Evolutionary conservation across 2,797 vertebrate species (phyloP).

Genomic region (Uromys caudimaculatus): DNA sequence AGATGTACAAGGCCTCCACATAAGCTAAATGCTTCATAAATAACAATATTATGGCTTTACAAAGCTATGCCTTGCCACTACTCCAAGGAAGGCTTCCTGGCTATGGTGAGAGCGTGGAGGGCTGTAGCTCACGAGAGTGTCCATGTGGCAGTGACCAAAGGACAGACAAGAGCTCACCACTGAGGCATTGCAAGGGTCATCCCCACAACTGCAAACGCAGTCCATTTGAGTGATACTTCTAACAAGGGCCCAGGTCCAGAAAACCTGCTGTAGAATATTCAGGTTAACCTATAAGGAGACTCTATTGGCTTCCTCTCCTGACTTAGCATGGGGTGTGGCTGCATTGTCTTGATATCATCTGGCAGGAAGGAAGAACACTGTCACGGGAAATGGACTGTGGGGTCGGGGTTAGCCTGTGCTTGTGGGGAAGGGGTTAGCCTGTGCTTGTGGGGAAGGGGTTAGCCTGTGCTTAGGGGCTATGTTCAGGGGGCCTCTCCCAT

Average conservation of each 20-base stretch:
- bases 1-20: background rate
- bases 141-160: background rate
- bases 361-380: background rate
- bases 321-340: background rate
- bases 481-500: background rate
- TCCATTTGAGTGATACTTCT: background rate
- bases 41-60: background rate
- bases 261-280: background rate
- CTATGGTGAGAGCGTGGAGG: accelerated
- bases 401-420: too few relatives aligned
- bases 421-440: accelerated
- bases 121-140: background rate
- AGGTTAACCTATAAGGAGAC: background rate
- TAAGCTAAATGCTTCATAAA: background rate
- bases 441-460: background rate
- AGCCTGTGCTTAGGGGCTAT: background rate
- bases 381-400: background rate
- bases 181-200: too few relatives aligned
- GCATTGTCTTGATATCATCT: background rate
- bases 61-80: background rate
- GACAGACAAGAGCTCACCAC: background rate
- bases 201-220: background rate
- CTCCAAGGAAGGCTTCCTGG: background rate
- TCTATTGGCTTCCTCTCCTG: background rate
- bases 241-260: background rate